These are phyloP conservation scores for Acleris sparsana DNA, from an alignment of 2,888 invertebrate genomes.

Conservation along the genomic window DNA sequence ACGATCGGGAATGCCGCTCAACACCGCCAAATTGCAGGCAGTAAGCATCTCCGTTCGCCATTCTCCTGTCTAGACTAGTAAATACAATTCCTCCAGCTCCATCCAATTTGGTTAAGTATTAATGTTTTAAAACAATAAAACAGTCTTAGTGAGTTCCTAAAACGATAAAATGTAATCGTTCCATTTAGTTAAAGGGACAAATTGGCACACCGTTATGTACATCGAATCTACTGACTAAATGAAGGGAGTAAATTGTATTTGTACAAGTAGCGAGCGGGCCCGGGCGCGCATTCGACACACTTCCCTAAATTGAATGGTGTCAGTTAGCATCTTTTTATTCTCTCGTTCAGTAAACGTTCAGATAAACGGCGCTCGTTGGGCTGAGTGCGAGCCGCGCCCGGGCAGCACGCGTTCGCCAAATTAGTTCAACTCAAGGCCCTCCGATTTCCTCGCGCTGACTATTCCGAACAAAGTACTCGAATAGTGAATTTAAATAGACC, in stretches of 20 bases:
- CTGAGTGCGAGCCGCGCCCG: conserved; percentile 50
- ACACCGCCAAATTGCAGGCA: conserved; percentile 45
- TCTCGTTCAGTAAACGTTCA: conserved; percentile 50
- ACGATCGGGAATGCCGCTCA: conserved; percentile 24
- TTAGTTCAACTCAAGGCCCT: conserved; percentile 49
- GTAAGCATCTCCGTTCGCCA: conserved; percentile 46
- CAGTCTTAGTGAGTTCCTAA: conserved; percentile 53
- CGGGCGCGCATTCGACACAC: conserved; percentile 46
- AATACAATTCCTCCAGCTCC: conserved; percentile 30
- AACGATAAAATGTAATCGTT: conserved; percentile 37
- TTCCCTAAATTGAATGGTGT: conserved; percentile 54
- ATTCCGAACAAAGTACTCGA: conserved; percentile 33
- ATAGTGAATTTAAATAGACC: conserved; percentile 38
- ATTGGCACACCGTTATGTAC: conserved; percentile 42
- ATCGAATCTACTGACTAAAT: conserved; percentile 49
- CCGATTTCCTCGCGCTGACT: conserved; percentile 37
- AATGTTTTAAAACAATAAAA: conserved; percentile 58
- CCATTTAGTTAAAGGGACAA: conserved; percentile 38
- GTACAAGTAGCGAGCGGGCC: conserved; percentile 43
- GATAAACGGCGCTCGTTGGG: conserved; percentile 53
- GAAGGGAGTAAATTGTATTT: conserved; percentile 54
- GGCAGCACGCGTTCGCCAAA: conserved; percentile 45
- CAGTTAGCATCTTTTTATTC: conserved; percentile 52
- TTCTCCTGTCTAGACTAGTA: conserved; percentile 60
- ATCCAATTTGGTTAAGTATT: conserved; percentile 54